These are phyloP conservation scores for Phasia obesa DNA, from an alignment of 2,888 invertebrate genomes.

Conservation along the genomic window DNA sequence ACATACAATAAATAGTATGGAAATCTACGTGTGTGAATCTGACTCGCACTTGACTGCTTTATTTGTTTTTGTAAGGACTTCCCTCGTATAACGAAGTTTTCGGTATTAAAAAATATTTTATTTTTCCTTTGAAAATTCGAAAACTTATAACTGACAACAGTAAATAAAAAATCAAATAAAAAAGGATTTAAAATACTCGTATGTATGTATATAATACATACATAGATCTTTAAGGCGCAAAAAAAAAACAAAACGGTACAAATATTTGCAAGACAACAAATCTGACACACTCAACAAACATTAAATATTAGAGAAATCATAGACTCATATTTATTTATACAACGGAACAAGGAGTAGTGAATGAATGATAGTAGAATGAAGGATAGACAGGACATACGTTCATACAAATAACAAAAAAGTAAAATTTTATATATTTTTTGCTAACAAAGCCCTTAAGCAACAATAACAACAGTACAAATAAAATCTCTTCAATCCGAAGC, in stretches of 20 bases:
- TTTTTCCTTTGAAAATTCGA: not conserved
- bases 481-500: constrained; percentile 62
- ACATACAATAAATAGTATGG: too few relatives aligned
- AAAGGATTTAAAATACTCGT: constrained; percentile 48
- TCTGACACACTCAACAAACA: constrained; percentile 68
- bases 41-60: too few relatives aligned
- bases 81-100: too few relatives aligned
- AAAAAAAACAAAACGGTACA: constrained; percentile 21
- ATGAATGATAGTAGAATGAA: too few relatives aligned
- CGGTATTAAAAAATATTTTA: not conserved
- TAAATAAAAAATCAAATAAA: constrained; percentile 44
- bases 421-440: constrained; percentile 56
- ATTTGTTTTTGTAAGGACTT: too few relatives aligned
- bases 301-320: constrained; percentile 68
- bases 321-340: constrained; percentile 60
- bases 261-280: constrained; percentile 18
- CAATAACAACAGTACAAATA: constrained; percentile 50
- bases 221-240: constrained; percentile 15
- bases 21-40: too few relatives aligned
- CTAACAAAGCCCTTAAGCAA: constrained; percentile 70
- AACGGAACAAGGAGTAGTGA: constrained; percentile 21
- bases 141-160: constrained; percentile 30
- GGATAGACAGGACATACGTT: constrained; percentile 22
- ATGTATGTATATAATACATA: too few relatives aligned
- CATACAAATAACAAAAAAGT: constrained; percentile 44